Evolutionary conservation across 2,888 invertebrate genomes (phyloP).

Genomic region (Drosophila acutilabella): DNA sequence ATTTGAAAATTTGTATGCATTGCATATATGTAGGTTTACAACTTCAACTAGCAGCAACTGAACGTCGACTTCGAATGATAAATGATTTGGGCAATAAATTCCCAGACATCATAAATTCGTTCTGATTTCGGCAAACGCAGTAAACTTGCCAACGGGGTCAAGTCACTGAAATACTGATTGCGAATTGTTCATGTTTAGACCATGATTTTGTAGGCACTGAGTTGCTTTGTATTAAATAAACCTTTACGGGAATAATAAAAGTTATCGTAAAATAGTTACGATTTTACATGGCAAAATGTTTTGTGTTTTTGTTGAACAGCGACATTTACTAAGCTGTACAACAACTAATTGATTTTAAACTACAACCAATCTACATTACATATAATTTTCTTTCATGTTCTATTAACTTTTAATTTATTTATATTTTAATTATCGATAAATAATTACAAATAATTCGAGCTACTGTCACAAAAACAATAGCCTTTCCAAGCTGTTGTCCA

Average conservation of each 20-base stretch:
- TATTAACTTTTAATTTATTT: constrained; percentile 31
- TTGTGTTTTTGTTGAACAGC: too few relatives aligned
- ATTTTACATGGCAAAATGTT: too few relatives aligned
- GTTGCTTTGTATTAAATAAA: background rate
- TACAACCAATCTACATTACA: too few relatives aligned
- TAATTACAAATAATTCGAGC: constrained; percentile 22
- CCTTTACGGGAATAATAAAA: background rate
- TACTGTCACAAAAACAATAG: constrained; percentile 1
- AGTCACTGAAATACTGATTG: background rate
- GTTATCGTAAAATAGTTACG: background rate
- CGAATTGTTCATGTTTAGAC: constrained; percentile 9
- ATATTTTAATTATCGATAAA: constrained; percentile 42
- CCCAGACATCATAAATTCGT: constrained; percentile 32
- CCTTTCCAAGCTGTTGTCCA: background rate
- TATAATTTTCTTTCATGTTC: background rate
- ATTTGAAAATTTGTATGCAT: constrained; percentile 25
- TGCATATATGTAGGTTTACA: constrained; percentile 11
- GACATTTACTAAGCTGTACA: too few relatives aligned
- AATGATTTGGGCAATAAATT: constrained; percentile 35
- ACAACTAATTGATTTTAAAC: too few relatives aligned
- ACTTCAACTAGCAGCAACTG: constrained; percentile 9
- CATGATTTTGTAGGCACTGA: background rate
- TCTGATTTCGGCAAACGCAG: constrained; percentile 6
- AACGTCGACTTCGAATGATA: constrained; percentile 32
- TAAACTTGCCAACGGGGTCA: background rate